These are phyloP conservation scores for Gastrophysa polygoni DNA, from an alignment of 2,888 invertebrate species.

Conservation along the genomic window DNA sequence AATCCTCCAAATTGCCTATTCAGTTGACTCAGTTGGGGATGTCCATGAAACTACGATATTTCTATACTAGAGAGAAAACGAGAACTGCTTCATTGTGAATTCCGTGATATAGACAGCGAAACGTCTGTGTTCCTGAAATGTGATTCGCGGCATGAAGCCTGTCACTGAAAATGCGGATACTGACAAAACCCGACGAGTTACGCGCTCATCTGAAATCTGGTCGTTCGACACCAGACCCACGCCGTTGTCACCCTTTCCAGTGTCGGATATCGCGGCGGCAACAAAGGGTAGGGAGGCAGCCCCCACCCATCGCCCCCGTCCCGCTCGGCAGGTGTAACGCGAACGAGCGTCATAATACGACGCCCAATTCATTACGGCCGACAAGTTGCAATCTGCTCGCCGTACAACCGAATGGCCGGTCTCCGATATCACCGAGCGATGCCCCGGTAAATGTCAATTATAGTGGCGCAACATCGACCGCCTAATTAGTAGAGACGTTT, in stretches of 20 bases:
- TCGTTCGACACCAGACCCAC: neutral
- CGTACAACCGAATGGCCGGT: slow-evolving; percentile 35
- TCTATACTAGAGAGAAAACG: too few species aligned
- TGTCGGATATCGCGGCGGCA: neutral
- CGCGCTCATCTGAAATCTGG: neutral
- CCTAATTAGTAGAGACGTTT: slow-evolving; percentile 41
- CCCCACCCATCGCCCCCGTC: neutral
- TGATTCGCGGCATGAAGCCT: neutral
- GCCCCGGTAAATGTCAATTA: slow-evolving; percentile 42
- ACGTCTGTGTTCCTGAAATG: neutral
- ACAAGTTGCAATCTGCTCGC: slow-evolving; percentile 31
- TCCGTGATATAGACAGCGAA: neutral
- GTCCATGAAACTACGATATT: too few species aligned
- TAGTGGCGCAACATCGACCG: slow-evolving; percentile 36
- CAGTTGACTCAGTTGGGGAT: too few species aligned
- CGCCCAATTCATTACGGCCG: slow-evolving; percentile 33
- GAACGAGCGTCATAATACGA: slow-evolving; percentile 30
- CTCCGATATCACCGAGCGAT: slow-evolving; percentile 36
- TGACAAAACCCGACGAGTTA: neutral
- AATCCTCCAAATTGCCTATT: too few species aligned
- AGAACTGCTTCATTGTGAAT: neutral
- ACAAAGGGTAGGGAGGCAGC: neutral
- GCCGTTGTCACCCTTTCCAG: neutral
- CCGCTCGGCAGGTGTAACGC: neutral
- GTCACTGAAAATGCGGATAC: neutral